Base-by-base conservation (phyloP, 2,888 invertebrate genomes). In the Hoplodrina ambigua region DNA sequence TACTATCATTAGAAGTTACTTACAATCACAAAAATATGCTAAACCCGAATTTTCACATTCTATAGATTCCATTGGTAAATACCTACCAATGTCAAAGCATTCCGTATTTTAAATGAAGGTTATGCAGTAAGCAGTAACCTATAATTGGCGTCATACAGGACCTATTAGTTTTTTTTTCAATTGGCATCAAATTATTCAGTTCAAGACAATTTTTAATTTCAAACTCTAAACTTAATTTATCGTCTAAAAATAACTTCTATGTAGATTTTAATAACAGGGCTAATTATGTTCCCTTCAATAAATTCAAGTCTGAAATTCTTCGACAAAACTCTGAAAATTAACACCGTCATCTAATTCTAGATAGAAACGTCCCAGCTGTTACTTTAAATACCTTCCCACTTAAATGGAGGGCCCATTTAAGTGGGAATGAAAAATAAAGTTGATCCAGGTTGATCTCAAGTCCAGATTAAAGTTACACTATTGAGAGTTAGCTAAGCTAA, bases 401-500 rank as follows among this genome's bases (percentile, higher is more conserved):
- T n/a, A n/a, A n/a, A n/a, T n/a, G n/a, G n/a, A 82, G 76, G 75
- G 63, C 79, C 61, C 15, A 57, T 76, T 66, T 60, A 80, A 78
- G 81, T 79, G 85, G 86, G 88, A 90, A 90, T 88, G 74, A 90
- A 90, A 91, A 88, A 89, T 87, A 88, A 88, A 87, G 84, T 88
- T 87, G 85, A 89, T 88, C 86, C 86, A 86, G 86, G 86, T 87
- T 87, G 87, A 91, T 90, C 88, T 88, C 84, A 83, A 87, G 88
- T 87, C 75, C 87, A 89, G 90, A 90, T 91, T 91, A 90, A 90
- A 91, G 87, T 89, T 90, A 86, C 88, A 85, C 89, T 87, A 86
- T 85, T 82, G 86, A 85, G 86, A 90, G 87, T 88, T 89, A 90
- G 89, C 90, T 90, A 83, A 88, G 87, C 86, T 90, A 89, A 89